phyloP scores from a whole-genome alignment of 2,797 vertebrate species.

The Pithecia hirsuta region DNA sequence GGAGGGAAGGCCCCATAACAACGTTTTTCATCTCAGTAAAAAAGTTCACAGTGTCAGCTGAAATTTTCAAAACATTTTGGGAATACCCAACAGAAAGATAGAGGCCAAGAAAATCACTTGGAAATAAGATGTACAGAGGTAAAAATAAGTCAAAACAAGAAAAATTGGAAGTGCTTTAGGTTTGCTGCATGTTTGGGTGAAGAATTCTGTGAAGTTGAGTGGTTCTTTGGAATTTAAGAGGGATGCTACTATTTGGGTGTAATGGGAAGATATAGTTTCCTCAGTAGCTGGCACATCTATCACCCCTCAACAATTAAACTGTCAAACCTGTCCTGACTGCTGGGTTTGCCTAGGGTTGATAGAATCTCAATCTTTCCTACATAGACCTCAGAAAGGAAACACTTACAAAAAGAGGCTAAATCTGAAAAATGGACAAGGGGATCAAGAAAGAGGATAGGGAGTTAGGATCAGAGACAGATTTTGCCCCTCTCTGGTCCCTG shows the following conservation, averaged over 20 bases:
- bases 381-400: not conserved
- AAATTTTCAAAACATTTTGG: slow-evolving; percentile 41
- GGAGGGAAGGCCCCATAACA: not conserved
- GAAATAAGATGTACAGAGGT: not conserved
- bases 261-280: not conserved
- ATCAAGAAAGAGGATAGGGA: not conserved
- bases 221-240: not conserved
- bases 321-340: not conserved
- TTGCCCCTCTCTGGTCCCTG: not conserved
- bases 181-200: not conserved
- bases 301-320: not conserved
- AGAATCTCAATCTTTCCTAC: not conserved
- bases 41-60: not conserved
- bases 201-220: not conserved
- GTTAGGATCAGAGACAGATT: not conserved
- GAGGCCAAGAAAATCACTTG: not conserved
- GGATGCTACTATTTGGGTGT: not conserved
- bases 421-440: not conserved
- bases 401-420: not conserved
- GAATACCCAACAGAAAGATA: not conserved
- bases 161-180: not conserved
- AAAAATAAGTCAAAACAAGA: not conserved
- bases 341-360: not conserved
- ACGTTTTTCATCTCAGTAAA: not conserved
- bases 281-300: not conserved